Evolutionary conservation across 1,140 invertebrate genomes (phyloP).

Genomic region (Leptinotarsa defecta): DNA sequence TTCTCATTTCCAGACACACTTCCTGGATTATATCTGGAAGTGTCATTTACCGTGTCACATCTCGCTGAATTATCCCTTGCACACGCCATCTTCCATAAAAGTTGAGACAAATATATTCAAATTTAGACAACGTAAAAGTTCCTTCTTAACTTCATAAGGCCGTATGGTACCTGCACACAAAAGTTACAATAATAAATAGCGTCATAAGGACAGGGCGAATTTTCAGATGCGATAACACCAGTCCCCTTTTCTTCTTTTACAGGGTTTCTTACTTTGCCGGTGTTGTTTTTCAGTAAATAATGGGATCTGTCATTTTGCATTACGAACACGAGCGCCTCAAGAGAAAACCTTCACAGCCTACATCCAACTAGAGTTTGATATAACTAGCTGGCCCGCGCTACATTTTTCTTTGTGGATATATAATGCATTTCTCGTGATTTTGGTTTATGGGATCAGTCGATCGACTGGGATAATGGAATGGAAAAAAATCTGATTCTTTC

Average conservation of each 20-base stretch:
- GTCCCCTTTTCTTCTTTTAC: constrained; percentile 51
- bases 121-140: constrained; percentile 17
- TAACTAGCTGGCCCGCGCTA: constrained; percentile 20
- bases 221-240: constrained; percentile 51
- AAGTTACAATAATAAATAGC: constrained; percentile 46
- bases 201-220: constrained; percentile 45
- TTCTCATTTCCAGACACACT: constrained; percentile 8
- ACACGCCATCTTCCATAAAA: constrained; percentile 6
- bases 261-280: constrained; percentile 53
- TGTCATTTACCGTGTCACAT: constrained; percentile 15
- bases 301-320: constrained; percentile 57
- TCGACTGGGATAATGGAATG: constrained; percentile 12
- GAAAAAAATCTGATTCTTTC: constrained; percentile 14
- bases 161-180: constrained; percentile 28
- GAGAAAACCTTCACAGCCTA: constrained; percentile 39
- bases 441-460: constrained; percentile 11
- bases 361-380: constrained; percentile 31
- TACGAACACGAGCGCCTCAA: constrained; percentile 46
- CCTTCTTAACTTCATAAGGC: constrained; percentile 22
- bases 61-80: constrained; percentile 5
- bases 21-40: background rate
- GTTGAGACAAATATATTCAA: constrained; percentile 25
- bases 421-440: constrained; percentile 21
- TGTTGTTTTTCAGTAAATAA: constrained; percentile 58
- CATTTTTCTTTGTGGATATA: constrained; percentile 24